Base-by-base conservation (phyloP, 1,140 invertebrate species). In the Lutraria rhynchaena region DNA sequence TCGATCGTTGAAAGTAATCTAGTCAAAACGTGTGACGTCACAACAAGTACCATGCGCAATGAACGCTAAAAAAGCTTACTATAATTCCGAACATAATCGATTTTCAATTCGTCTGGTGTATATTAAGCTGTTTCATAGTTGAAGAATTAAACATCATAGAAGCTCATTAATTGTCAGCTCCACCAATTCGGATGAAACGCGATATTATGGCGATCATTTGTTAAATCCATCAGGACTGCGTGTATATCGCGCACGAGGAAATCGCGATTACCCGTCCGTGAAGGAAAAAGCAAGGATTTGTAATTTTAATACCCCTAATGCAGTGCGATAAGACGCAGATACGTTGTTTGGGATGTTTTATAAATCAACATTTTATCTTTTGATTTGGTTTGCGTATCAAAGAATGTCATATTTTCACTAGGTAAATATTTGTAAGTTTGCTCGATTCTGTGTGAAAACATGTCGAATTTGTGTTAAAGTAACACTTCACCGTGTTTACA, bases 241-340 rank as follows among this genome's bases (percentile, higher is more conserved):
- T 49, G 37, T 37, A 27, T 41, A 77, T 67, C 60, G 61, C 22
- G 75, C 33, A 35, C 33, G 49, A 61, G 75, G 75, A 77, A 77
- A 77, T 77, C 75, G 63, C 29, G 41, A 41, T 7, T 24, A 67
- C 44, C 75, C 44, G 60, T 33, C 75, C 75, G 75, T 63, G 61
- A 44, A 37, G 35, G 49, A 77, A 77, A 60, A 77, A 77, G 75
- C 51, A 65, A 77, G 75, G 75, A 77, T 77, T 65, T 77, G 75
- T 67, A 55, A 77, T 77, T 67, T 49, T 9, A 17, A 35, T 60
- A 53, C 58, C 33, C 51, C 75, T 77, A 63, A 77, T 63, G 49
- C 60, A 51, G 24, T 22, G 24, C 67, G 49, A 77, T 77, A 61
- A 77, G 75, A 53, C 15, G 29, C 7, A 77, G 75, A 61, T 67